Conservation (phyloP, 2,888 invertebrate species). For the Leptinotarsa rubiginosa region DNA sequence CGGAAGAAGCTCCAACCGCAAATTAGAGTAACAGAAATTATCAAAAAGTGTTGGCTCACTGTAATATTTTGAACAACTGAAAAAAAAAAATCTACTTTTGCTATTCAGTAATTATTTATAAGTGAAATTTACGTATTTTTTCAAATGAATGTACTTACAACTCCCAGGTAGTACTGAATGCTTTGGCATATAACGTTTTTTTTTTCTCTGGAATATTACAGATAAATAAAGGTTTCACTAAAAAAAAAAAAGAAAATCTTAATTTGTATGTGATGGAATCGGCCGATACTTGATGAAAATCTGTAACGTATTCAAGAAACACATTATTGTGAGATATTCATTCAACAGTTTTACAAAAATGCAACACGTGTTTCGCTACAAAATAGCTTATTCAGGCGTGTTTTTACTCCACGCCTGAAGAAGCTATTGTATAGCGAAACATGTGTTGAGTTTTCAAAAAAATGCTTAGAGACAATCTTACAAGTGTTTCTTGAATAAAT, state of each 20-base stretch:
- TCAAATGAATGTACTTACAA: slow-evolving; percentile 56
- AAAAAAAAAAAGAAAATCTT: slow-evolving; percentile 36
- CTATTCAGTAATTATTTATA: too few relatives aligned
- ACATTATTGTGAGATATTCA: too few relatives aligned
- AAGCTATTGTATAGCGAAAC: too few relatives aligned
- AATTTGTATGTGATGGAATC: neutral
- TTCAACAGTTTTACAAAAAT: too few relatives aligned
- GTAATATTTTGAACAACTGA: slow-evolving; percentile 56
- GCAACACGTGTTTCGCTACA: too few relatives aligned
- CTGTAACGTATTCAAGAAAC: too few relatives aligned
- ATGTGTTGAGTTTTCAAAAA: neutral
- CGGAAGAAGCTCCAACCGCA: slow-evolving; percentile 60
- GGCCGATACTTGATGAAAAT: too few relatives aligned
- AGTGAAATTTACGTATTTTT: neutral
- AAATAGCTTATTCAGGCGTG: too few relatives aligned
- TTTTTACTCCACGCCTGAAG: too few relatives aligned
- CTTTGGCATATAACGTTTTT: slow-evolving; percentile 42
- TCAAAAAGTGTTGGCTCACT: slow-evolving; percentile 44
- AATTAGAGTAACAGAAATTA: slow-evolving; percentile 42
- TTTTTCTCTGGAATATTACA: slow-evolving; percentile 4
- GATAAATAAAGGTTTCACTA: slow-evolving; percentile 49
- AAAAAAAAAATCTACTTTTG: slow-evolving; percentile 37
- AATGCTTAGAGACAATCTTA: neutral
- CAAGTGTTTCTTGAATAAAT: neutral
- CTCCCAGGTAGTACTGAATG: slow-evolving; percentile 56